Evolutionary conservation across 2,797 vertebrate genomes (phyloP).

Genomic region (Neopelma chrysocephalum): DNA sequence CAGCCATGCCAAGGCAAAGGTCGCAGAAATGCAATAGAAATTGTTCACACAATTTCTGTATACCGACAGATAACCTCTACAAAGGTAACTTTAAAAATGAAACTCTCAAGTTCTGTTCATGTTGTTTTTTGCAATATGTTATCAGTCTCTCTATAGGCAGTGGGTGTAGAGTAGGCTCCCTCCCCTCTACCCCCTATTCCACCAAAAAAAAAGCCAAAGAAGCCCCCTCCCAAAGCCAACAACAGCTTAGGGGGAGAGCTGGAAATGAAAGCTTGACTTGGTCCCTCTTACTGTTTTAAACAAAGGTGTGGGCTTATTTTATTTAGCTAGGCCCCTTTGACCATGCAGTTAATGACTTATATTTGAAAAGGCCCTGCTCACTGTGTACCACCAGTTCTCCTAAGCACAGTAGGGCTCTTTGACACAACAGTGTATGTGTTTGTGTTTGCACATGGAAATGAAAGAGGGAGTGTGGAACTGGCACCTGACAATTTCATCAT

Average conservation of each 20-base stretch:
- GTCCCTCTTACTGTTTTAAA: not conserved
- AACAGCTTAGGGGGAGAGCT: not conserved
- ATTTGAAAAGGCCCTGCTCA: not conserved
- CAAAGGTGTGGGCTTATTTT: not conserved
- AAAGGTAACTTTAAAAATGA: not conserved
- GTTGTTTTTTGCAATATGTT: not conserved
- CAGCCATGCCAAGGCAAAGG: too few relatives aligned
- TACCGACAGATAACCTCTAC: not conserved
- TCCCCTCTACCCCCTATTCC: accelerated
- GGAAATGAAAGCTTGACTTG: not conserved
- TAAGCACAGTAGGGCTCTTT: not conserved
- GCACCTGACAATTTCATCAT: not conserved
- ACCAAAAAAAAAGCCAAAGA: not conserved
- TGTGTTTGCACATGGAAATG: not conserved
- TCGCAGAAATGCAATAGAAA: too few relatives aligned
- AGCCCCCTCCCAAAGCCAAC: accelerated
- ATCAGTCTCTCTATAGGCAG: not conserved
- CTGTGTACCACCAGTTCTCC: not conserved
- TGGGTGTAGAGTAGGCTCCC: not conserved
- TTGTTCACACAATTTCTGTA: too few relatives aligned
- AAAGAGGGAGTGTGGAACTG: not conserved
- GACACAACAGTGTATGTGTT: too few relatives aligned
- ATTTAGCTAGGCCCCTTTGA: not conserved
- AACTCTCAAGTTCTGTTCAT: not conserved
- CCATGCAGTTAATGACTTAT: not conserved